Base-by-base conservation (phyloP, 2,888 invertebrate species). In the Craniophora ligustri region DNA sequence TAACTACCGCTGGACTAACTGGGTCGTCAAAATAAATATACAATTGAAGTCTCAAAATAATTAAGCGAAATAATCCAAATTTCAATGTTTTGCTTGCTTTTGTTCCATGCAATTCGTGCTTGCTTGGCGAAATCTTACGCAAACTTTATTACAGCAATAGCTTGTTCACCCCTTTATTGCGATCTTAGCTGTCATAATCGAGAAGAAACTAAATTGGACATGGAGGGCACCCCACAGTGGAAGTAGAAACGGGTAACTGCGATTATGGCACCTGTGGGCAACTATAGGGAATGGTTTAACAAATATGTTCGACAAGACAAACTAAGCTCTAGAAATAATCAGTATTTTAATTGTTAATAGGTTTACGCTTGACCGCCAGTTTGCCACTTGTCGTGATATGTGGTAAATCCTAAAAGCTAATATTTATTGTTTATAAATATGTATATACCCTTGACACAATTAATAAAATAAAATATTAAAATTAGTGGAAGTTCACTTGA, bases 181-280 rank as follows among this genome's bases (percentile, higher is more conserved):
- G 82, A 86, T 85, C 80, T 80, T 78, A 79, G 78, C 78, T 80
- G n/a, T 87, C 86, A 84, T 84, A 87, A 89, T 85, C 87, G 70
- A 79, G 64, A 59, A 70, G 76, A 86, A 86, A 89, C 88, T 88
- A 85, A 75, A 78, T 78, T 66, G 75, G 67, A 72, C 69, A 67
- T 75, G 75, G 81, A 74, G 75, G 79, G 69, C 81, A 75, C 78
- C 85, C 84, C 70, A 77, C 73, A 48, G 84, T 60, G 79, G 72
- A 56, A 46, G n/a, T n/a, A n/a, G 63, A 79, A 87, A 78, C 78
- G 79, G 80, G 89, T 89, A 88, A 90, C 84, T 82, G 85, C 85
- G 79, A 79, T 72, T 72, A 76, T 73, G 75, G 42, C 85, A 86
- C 85, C 84, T 85, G 83, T 63, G 35, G 31, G 67, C 46, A 64